A percentile compares a stretch with the other conserved stretches of the same genome.
Evolutionary conservation across 1,140 invertebrate genomes (phyloP).

Genomic region (Araneus ventricosus): DNA sequence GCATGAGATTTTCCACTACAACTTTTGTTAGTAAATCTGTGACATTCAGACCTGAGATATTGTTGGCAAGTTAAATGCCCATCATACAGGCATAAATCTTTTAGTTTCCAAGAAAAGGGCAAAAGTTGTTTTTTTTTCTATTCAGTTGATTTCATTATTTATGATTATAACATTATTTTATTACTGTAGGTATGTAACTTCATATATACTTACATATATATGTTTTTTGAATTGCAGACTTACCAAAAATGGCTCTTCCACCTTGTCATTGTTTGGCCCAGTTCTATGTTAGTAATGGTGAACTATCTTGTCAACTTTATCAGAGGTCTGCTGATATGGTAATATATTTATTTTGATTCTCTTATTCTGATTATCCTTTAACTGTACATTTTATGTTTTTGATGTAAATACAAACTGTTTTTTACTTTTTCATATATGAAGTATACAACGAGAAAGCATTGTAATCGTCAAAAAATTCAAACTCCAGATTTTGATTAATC

Average conservation of each 20-base stretch:
- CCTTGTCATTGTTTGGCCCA: conserved; percentile 98
- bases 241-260: conserved; percentile 96
- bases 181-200: too few species aligned
- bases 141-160: not conserved
- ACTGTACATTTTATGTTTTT: not conserved
- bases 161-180: conserved; percentile 7
- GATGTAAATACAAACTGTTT: not conserved
- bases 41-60: too few species aligned
- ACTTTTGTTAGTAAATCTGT: too few species aligned
- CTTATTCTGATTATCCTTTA: not conserved
- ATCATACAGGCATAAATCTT: too few species aligned
- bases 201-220: not conserved
- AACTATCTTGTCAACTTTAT: conserved; percentile 94
- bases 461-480: too few species aligned
- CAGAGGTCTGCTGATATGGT: conserved; percentile 98
- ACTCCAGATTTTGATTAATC: too few species aligned
- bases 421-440: too few species aligned
- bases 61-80: too few species aligned
- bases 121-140: not conserved
- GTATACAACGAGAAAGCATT: too few species aligned
- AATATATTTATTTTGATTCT: conserved; percentile 53
- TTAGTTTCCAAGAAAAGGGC: too few species aligned
- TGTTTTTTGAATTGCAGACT: conserved; percentile 82
- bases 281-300: conserved; percentile 93
- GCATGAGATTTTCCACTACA: too few species aligned